phyloP scores from a whole-genome alignment of 2,888 invertebrate genomes.

The Macaria notata region DNA sequence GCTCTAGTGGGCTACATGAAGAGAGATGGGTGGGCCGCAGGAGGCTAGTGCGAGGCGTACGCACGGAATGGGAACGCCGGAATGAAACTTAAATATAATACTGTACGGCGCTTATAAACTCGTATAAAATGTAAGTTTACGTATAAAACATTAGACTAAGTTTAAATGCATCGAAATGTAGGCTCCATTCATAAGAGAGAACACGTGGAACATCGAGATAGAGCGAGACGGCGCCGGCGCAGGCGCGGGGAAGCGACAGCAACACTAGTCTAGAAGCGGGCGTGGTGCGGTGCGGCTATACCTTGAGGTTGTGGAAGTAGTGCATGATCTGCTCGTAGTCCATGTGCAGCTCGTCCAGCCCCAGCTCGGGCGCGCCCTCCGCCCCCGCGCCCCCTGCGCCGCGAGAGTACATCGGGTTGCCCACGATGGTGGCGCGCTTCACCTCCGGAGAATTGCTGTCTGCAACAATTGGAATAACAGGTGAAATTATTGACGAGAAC shows the following conservation, averaged over 20 bases:
- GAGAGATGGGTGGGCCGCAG: conserved; percentile 45
- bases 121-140: conserved; percentile 58
- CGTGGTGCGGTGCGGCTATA: conserved; percentile 75
- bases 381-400: conserved; percentile 56
- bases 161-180: conserved; percentile 75
- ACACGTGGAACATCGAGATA: conserved; percentile 61
- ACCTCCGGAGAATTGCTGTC: conserved; percentile 83
- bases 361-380: conserved; percentile 82
- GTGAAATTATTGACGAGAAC: too few species aligned
- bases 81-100: conserved; percentile 63
- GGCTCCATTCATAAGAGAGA: conserved; percentile 77
- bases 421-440: conserved; percentile 92
- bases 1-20: conserved; percentile 62
- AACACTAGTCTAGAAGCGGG: conserved; percentile 76
- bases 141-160: conserved; percentile 74
- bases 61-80: conserved; percentile 48
- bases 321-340: conserved; percentile 99
- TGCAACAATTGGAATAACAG: conserved; percentile 28
- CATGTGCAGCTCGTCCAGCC: conserved; percentile 94
- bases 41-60: conserved; percentile 46
- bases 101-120: conserved; percentile 70
- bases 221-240: conserved; percentile 41
- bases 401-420: conserved; percentile 93
- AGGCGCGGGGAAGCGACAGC: conserved; percentile 67
- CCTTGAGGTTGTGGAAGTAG: conserved; percentile 98